These are phyloP conservation scores for Haliclona indistincta DNA, from an alignment of 37 sponge, comb jelly and placozoan genomes.

Conservation along the genomic window DNA sequence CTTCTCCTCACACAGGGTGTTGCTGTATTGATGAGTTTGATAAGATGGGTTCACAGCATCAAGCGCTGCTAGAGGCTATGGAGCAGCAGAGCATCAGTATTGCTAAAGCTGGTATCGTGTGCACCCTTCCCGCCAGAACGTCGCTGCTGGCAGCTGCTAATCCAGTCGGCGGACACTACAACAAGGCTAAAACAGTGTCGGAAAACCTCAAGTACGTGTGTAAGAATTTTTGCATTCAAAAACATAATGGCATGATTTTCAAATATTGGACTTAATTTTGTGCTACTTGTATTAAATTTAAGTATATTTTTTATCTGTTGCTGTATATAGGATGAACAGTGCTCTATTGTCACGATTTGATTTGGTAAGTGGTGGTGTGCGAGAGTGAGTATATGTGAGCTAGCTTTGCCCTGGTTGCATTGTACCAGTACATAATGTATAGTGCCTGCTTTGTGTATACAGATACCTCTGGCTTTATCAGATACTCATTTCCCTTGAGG, in stretches of 20 bases:
- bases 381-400: background rate
- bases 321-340: conserved; percentile 78
- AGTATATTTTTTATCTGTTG: too few relatives aligned
- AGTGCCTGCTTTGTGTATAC: conserved; percentile 84
- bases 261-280: background rate
- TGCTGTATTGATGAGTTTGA: conserved; percentile 99
- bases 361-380: conserved; percentile 36
- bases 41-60: conserved; percentile 96
- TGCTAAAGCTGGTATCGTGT: conserved; percentile 95
- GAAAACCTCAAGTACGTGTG: conserved; percentile 84
- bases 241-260: background rate
- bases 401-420: background rate
- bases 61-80: conserved; percentile 98
- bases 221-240: background rate
- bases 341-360: conserved; percentile 95
- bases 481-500: too few relatives aligned
- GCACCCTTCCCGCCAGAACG: conserved; percentile 96
- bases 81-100: conserved; percentile 97
- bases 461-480: too few relatives aligned
- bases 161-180: conserved; percentile 98
- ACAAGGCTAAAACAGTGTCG: conserved; percentile 93
- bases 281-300: too few relatives aligned
- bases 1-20: conserved; percentile 58
- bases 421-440: background rate
- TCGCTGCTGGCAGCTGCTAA: conserved; percentile 98